These are phyloP conservation scores for Platichthys stellatus DNA, from an alignment of 2,113 vertebrate genomes.

Conservation along the genomic window DNA sequence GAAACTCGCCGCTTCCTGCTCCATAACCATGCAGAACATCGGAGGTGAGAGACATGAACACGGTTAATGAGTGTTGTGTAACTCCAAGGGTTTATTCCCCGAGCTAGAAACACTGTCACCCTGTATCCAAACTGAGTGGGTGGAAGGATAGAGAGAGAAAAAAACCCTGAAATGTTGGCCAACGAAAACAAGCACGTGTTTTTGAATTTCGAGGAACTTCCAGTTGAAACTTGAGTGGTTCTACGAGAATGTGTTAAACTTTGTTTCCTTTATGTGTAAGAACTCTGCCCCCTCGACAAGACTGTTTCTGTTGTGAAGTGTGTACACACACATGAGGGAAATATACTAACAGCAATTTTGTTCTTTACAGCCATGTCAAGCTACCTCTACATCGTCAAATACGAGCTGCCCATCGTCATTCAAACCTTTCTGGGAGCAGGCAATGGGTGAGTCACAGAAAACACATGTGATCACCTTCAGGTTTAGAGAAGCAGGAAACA, in stretches of 20 bases:
- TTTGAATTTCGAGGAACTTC: neutral
- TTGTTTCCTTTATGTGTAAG: neutral
- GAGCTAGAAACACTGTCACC: slow-evolving; percentile 11
- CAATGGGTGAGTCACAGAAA: slow-evolving; percentile 82
- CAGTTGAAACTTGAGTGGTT: slow-evolving; percentile 43
- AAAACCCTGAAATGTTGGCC: neutral
- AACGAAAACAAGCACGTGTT: slow-evolving; percentile 20
- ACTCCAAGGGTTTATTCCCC: neutral
- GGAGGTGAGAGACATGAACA: slow-evolving; percentile 84
- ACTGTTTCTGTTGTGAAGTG: neutral
- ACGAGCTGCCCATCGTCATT: slow-evolving; percentile 97
- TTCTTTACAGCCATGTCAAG: slow-evolving; percentile 93
- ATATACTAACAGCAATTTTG: slow-evolving; percentile 29
- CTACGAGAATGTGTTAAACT: neutral
- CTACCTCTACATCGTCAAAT: slow-evolving; percentile 99
- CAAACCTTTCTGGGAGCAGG: slow-evolving; percentile 85
- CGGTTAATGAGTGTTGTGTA: neutral
- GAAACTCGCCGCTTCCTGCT: slow-evolving; percentile 93
- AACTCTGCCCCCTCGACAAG: neutral
- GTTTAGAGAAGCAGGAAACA: neutral
- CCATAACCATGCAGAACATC: slow-evolving; percentile 98
- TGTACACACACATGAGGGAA: neutral
- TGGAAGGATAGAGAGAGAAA: neutral
- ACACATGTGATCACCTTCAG: neutral
- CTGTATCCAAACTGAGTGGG: slow-evolving; percentile 17